Evolutionary conservation across 2,113 vertebrate species (phyloP), one percentile per base, ranked within the genome.

Genomic region (Sapajus apella): DNA sequence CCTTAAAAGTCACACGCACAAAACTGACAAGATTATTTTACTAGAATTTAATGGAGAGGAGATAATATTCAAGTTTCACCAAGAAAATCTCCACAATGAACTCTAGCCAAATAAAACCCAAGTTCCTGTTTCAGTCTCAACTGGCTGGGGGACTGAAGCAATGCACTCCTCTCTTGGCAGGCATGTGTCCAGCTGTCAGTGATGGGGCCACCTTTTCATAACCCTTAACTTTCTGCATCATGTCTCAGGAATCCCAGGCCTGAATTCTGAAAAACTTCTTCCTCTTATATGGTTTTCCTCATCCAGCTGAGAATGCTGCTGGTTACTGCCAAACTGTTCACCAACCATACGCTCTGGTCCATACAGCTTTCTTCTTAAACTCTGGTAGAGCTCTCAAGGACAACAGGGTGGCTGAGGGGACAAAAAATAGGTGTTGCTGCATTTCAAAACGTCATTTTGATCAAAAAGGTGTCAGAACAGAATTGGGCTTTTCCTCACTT

Each of bases 331-430:
- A 50, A 68, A 37, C 30, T 45, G 4, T 18, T 97, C 94, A 98
- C 97, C 99, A 99, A 47, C 99, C 99, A 27, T 99, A 99, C 0
- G 99, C 99, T 98, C 99, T 99, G 95, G 99, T 99, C 99, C 99
- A 99, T 25, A 99, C 98, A 0, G 98, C 98, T 97, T 99, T 99
- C 99, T 99, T 99, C 99, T 98, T 99, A 98, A 99, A 99, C 96
- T 99, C 99, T 2, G 98, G 76, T 27, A 99, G 98, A 86, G 98
- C 98, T 90, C 98, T 99, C 97, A 99, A 97, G 61, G 99, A 98
- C 94, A 99, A 87, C 77, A 99, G 98, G 1, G 99, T 98, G 89
- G 98, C 99, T 99, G 97, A 76, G 61, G 98, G 97, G 75, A 98
- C 47, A 97, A 96, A 43, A 79, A 96, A 37, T 40, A 97, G 72